These are phyloP conservation scores for Phallusia fumigata DNA, from an alignment of 23 tunicate genomes.

Conservation along the genomic window DNA sequence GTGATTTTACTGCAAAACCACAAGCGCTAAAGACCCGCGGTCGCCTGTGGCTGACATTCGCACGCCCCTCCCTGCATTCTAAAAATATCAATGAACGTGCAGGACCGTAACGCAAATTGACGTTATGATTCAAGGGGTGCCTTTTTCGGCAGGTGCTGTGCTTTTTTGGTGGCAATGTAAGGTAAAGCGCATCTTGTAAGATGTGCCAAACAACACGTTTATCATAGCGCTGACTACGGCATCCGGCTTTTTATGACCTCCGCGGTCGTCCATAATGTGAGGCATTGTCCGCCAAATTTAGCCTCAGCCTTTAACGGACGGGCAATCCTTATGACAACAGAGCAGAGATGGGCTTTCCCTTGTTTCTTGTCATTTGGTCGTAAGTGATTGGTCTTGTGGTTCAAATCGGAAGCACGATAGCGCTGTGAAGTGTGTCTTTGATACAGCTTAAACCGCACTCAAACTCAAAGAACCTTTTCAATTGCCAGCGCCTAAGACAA, in stretches of 20 bases:
- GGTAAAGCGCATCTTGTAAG: too few relatives aligned
- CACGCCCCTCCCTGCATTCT: slow-evolving; percentile 2
- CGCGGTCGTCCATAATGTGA: not conserved
- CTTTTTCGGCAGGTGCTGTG: not conserved
- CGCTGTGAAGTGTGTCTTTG: slow-evolving; percentile 2
- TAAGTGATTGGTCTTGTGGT: not conserved
- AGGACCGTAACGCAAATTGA: not conserved
- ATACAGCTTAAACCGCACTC: not conserved
- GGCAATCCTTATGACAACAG: not conserved
- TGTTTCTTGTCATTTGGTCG: not conserved
- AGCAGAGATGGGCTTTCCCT: slow-evolving; percentile 4
- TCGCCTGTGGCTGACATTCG: not conserved
- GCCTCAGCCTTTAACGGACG: too few relatives aligned
- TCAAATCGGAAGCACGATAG: slow-evolving; percentile 1
- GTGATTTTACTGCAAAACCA: not conserved
- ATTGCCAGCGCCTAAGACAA: not conserved
- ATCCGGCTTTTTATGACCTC: too few relatives aligned
- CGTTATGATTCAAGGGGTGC: not conserved
- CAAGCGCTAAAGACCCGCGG: not conserved
- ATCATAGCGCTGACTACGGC: too few relatives aligned
- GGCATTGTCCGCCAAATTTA: not conserved
- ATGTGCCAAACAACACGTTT: too few relatives aligned
- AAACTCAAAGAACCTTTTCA: not conserved
- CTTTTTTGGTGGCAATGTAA: too few relatives aligned
- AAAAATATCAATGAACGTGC: not conserved